phyloP scores from a whole-genome alignment of 2,888 invertebrate genomes.

The Ormyrus labotus region DNA sequence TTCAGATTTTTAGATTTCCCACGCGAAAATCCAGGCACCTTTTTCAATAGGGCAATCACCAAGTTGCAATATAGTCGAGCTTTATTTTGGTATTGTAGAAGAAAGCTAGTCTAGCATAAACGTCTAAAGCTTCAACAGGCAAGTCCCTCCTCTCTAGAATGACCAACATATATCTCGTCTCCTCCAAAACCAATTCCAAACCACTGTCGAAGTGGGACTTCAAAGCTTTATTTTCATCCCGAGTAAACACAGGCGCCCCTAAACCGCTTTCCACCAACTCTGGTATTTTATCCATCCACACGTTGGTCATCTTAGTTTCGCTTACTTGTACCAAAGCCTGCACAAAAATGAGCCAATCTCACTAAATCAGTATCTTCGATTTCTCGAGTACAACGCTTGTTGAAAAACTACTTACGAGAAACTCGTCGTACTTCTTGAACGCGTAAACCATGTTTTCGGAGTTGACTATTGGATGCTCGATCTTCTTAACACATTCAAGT shows the following conservation, averaged over 20 bases:
- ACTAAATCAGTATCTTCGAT: too few relatives aligned
- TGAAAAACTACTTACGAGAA: conserved; percentile 61
- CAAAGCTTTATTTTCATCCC: too few relatives aligned
- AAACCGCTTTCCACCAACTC: conserved; percentile 81
- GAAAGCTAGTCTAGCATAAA: conserved; percentile 84
- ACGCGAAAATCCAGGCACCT: too few relatives aligned
- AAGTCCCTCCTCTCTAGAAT: conserved; percentile 82
- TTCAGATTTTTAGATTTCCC: too few relatives aligned
- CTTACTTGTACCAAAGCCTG: too few relatives aligned
- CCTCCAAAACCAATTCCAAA: conserved; percentile 85
- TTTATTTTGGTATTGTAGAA: conserved; percentile 77
- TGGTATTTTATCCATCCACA: conserved; percentile 84
- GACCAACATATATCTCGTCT: conserved; percentile 85
- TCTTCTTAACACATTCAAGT: conserved; percentile 79
- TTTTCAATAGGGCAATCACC: conserved; percentile 62
- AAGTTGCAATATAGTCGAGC: conserved; percentile 69
- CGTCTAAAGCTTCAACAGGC: conserved; percentile 79
- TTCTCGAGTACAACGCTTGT: too few relatives aligned
- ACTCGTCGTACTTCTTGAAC: conserved; percentile 62
- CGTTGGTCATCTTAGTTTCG: too few relatives aligned
- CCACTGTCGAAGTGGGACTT: conserved; percentile 83
- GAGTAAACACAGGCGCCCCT: conserved; percentile 51
- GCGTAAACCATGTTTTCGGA: conserved; percentile 61
- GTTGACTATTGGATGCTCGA: conserved; percentile 81
- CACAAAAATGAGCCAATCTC: too few relatives aligned